These are phyloP conservation scores for Taenaris catops DNA, from an alignment of 2,888 invertebrate genomes.

Conservation along the genomic window DNA sequence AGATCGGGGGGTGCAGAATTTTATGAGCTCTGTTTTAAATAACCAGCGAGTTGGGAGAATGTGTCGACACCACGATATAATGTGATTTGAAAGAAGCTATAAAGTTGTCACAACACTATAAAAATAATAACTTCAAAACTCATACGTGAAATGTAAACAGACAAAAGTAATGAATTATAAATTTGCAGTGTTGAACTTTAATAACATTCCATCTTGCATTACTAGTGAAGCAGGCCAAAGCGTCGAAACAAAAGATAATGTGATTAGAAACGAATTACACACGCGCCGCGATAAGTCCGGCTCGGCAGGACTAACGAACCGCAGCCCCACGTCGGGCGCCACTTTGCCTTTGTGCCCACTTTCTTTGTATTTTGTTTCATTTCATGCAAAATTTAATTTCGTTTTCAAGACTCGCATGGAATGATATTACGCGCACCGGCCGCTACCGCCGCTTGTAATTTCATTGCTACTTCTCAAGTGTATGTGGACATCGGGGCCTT, in stretches of 20 bases:
- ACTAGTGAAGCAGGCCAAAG: slow-evolving; percentile 29
- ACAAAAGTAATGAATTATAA: no score
- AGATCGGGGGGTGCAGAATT: no score
- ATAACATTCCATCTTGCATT: slow-evolving; percentile 43
- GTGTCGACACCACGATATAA: no score
- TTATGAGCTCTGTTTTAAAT: no score
- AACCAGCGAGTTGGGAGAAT: no score
- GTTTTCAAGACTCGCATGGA: slow-evolving; percentile 78
- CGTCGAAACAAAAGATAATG: slow-evolving; percentile 55
- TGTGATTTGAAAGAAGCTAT: no score
- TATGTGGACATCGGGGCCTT: slow-evolving; percentile 74
- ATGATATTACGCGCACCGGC: slow-evolving; percentile 69
- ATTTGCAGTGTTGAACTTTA: no score
- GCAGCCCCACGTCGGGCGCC: slow-evolving; percentile 49
- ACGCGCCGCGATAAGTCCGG: slow-evolving; percentile 36
- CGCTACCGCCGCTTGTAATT: slow-evolving; percentile 69
- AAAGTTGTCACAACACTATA: no score
- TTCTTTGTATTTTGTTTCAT: slow-evolving; percentile 78
- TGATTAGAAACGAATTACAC: slow-evolving; percentile 75
- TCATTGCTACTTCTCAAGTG: slow-evolving; percentile 72
- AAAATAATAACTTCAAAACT: no score
- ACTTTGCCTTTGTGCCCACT: slow-evolving; percentile 69
- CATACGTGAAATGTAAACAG: no score
- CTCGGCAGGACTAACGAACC: slow-evolving; percentile 56
- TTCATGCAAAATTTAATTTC: slow-evolving; percentile 80